Conservation (phyloP, 92 coral and sea anemone species). For the Phenganax stokvisi region DNA sequence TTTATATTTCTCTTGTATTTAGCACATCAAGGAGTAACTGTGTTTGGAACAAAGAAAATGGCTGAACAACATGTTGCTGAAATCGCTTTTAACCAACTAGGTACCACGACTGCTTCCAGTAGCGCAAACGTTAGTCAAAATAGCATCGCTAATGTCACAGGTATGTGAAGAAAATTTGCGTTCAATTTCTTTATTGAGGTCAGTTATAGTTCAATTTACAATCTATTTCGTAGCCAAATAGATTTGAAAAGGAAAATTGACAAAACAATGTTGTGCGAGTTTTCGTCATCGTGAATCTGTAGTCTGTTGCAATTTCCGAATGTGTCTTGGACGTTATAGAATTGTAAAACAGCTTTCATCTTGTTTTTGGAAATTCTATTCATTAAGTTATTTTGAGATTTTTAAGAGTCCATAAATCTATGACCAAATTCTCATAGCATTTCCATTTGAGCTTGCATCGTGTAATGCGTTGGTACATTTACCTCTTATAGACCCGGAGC, state of each 20-base stretch:
- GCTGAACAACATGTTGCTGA: slow-evolving; percentile 93
- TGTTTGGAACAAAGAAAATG: slow-evolving; percentile 64
- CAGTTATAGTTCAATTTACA: too few species aligned
- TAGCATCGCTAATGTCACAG: neutral
- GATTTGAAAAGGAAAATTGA: neutral
- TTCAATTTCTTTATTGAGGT: neutral
- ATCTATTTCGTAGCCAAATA: neutral
- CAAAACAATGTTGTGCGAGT: neutral
- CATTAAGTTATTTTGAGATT: too few species aligned
- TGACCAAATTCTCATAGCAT: too few species aligned
- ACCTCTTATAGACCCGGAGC: too few species aligned
- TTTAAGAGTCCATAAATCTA: too few species aligned
- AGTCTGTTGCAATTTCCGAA: too few species aligned
- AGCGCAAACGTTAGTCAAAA: slow-evolving; percentile 21
- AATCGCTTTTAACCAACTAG: slow-evolving; percentile 66
- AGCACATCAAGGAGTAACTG: slow-evolving; percentile 54
- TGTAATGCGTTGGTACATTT: too few species aligned
- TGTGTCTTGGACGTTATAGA: too few species aligned
- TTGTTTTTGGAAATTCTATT: too few species aligned
- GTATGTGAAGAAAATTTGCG: neutral
- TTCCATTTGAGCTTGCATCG: too few species aligned
- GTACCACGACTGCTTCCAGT: slow-evolving; percentile 61
- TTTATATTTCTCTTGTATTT: slow-evolving; percentile 27
- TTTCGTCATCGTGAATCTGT: too few species aligned
- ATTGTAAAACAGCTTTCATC: too few species aligned